Percentiles rank a stretch among this genome's conserved stretches.
Evolutionary conservation across 2,113 vertebrate species (phyloP).

Genomic region (Rhea americana): DNA sequence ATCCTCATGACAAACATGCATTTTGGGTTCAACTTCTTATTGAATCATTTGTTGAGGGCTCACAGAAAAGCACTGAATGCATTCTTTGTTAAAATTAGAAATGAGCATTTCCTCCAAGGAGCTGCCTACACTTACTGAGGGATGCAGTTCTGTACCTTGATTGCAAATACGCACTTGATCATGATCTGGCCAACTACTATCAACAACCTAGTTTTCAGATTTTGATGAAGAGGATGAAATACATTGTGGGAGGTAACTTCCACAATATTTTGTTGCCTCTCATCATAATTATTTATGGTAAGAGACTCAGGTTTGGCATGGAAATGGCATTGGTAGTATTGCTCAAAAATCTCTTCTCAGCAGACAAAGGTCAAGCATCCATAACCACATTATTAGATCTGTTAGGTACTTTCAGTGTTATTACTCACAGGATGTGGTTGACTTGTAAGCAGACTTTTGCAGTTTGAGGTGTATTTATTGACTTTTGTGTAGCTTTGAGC

Average conservation of each 20-base stretch:
- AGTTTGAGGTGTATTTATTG: neutral
- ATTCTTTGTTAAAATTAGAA: neutral
- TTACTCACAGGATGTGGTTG: neutral
- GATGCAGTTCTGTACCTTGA: neutral
- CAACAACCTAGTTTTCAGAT: neutral
- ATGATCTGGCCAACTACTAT: neutral
- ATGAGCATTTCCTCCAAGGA: neutral
- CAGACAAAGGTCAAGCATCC: neutral
- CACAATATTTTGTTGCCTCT: neutral
- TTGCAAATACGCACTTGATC: neutral
- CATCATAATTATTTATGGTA: neutral
- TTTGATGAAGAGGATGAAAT: neutral
- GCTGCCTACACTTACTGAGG: neutral
- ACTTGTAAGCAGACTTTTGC: neutral
- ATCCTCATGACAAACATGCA: neutral
- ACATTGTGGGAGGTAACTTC: neutral
- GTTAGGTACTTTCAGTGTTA: rapidly evolving
- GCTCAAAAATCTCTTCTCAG: neutral
- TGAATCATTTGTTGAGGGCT: neutral
- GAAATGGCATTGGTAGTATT: neutral
- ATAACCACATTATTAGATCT: neutral
- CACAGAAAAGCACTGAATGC: neutral
- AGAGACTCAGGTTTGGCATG: neutral
- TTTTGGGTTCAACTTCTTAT: neutral
- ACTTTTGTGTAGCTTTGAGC: neutral